Evolutionary conservation across 2,888 invertebrate genomes (phyloP).

Genomic region (Apotomis capreana): DNA sequence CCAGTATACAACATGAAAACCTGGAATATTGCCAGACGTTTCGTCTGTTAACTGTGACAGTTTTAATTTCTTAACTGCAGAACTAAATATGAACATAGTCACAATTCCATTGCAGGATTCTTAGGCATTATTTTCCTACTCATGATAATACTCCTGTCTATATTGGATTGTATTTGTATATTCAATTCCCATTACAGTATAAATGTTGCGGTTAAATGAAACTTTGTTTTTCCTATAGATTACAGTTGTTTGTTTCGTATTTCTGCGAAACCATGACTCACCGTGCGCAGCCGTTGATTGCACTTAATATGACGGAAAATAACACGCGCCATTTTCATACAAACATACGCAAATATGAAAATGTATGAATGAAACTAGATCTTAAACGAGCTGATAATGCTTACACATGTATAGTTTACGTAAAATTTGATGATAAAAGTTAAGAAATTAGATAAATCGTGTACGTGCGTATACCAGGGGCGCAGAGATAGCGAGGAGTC

Average conservation of each 20-base stretch:
- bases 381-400: slow-evolving; percentile 4
- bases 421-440: slow-evolving; percentile 1
- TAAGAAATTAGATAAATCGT: slow-evolving; percentile 2
- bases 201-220: not conserved
- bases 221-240: slow-evolving; percentile 28
- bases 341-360: slow-evolving; percentile 17
- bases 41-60: not conserved
- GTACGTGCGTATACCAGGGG: slow-evolving; percentile 23
- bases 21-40: slow-evolving; percentile 11
- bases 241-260: slow-evolving; percentile 29
- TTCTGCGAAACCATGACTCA: slow-evolving; percentile 37
- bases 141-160: too few relatives aligned
- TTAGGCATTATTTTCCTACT: too few relatives aligned
- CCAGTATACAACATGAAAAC: not conserved
- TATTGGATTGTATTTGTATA: not conserved
- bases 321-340: slow-evolving; percentile 26
- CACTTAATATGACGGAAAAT: slow-evolving; percentile 14
- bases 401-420: not conserved
- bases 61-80: too few relatives aligned
- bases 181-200: not conserved
- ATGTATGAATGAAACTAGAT: slow-evolving; percentile 31
- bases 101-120: too few relatives aligned
- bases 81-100: not conserved
- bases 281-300: slow-evolving; percentile 12
- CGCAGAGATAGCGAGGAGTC: slow-evolving; percentile 22